These are phyloP conservation scores for Odocoileus hemionus DNA, from an alignment of 2,113 vertebrate species.

Conservation along the genomic window DNA sequence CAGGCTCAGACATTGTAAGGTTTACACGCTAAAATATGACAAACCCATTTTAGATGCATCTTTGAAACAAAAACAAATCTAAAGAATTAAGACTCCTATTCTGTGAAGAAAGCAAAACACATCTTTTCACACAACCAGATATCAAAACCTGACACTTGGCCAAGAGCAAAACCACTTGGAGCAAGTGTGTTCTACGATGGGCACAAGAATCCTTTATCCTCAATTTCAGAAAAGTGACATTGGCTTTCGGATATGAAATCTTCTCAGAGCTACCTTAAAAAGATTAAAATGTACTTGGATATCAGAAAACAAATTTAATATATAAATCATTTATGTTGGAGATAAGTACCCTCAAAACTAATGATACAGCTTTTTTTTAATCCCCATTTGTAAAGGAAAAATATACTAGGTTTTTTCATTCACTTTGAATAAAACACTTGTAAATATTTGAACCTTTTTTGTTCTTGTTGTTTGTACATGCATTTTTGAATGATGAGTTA, in stretches of 20 bases:
- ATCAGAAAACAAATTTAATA: slow-evolving; percentile 54
- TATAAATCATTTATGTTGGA: slow-evolving; percentile 44
- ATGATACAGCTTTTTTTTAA: slow-evolving; percentile 34
- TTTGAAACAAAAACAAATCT: background rate
- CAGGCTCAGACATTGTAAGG: background rate
- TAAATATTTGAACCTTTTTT: slow-evolving; percentile 33
- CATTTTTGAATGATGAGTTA: background rate
- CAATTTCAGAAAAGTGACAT: background rate
- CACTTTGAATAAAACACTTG: slow-evolving; percentile 66
- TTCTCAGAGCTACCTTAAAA: background rate
- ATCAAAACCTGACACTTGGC: background rate
- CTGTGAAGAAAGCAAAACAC: slow-evolving; percentile 4
- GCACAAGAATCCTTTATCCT: background rate
- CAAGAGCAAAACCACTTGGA: background rate
- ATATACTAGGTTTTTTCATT: slow-evolving; percentile 52
- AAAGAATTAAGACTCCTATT: background rate
- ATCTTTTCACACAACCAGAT: background rate
- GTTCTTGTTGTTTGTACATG: background rate
- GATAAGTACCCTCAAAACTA: slow-evolving; percentile 44
- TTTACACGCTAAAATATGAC: background rate
- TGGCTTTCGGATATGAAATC: slow-evolving; percentile 35
- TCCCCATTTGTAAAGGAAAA: slow-evolving; percentile 35
- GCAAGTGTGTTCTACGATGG: background rate
- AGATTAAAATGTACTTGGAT: slow-evolving; percentile 36
- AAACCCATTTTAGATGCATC: background rate